Evolutionary conservation across 2,888 invertebrate species (phyloP).

Genomic region (Ecdyonurus torrentis): DNA sequence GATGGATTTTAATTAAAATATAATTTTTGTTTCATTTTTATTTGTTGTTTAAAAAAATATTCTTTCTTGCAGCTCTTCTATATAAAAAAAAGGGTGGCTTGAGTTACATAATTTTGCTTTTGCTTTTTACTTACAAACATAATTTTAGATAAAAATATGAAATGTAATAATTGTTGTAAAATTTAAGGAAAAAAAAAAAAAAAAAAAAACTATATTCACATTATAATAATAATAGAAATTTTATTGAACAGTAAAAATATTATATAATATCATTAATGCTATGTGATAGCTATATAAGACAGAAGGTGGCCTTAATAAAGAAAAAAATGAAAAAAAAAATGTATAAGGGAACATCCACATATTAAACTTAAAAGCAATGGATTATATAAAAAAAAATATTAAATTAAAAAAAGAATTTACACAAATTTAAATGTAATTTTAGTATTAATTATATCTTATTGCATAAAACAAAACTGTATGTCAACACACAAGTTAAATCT

Average conservation of each 20-base stretch:
- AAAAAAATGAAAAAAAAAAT: not conserved
- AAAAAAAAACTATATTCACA: not conserved
- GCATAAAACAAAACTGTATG: not conserved
- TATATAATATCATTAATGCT: not conserved
- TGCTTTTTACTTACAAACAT: not conserved
- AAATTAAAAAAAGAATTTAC: not conserved
- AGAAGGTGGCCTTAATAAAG: not conserved
- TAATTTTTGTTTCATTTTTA: not conserved
- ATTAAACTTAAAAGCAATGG: not conserved
- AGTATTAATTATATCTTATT: not conserved
- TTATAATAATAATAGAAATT: too few species aligned
- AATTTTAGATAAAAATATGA: too few species aligned
- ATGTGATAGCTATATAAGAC: not conserved
- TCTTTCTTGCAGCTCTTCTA: not conserved
- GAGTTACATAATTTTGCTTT: not conserved
- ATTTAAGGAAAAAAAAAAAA: too few species aligned
- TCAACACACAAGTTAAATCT: not conserved
- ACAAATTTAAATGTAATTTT: not conserved
- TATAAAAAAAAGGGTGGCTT: not conserved
- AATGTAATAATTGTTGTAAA: not conserved
- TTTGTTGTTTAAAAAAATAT: not conserved
- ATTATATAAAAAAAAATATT: not conserved
- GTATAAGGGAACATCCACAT: not conserved
- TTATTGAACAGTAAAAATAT: not conserved
- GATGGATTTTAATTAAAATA: not conserved